Evolutionary conservation across 2,888 invertebrate species (phyloP).

Genomic region (Tortrix viridana): DNA sequence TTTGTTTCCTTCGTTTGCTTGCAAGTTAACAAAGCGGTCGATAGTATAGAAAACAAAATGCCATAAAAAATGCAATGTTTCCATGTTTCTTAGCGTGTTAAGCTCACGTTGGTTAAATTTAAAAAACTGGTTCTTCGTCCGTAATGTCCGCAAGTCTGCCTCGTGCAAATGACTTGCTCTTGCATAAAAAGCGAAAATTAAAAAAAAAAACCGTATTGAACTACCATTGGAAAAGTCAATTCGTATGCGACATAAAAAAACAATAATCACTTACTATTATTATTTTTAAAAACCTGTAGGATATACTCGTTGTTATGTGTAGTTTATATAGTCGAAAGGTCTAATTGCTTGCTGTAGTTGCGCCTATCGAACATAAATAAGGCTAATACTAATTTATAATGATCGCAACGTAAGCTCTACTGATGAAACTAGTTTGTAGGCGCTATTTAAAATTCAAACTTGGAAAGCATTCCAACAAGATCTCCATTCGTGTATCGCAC

Average conservation of each 20-base stretch:
- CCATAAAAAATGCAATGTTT: constrained; percentile 31
- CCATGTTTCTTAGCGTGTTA: constrained; percentile 18
- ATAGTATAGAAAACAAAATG: constrained; percentile 17
- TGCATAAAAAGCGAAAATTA: constrained; percentile 43
- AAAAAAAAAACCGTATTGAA: constrained; percentile 16
- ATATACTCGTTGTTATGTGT: neutral
- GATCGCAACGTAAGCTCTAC: constrained; percentile 5
- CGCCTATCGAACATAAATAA: constrained; percentile 20
- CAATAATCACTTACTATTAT: constrained; percentile 14
- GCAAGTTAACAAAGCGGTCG: constrained; percentile 1
- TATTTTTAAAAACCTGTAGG: neutral
- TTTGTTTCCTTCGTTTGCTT: neutral
- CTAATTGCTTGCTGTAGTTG: constrained; percentile 14
- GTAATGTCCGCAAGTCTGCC: constrained; percentile 76
- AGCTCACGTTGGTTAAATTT: constrained; percentile 49
- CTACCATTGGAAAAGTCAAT: constrained; percentile 20
- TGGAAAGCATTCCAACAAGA: neutral
- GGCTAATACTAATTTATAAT: constrained; percentile 32
- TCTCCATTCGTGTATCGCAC: neutral
- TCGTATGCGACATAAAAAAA: constrained; percentile 17
- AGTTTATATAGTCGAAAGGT: neutral
- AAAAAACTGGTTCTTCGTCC: constrained; percentile 68
- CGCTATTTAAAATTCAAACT: constrained; percentile 4
- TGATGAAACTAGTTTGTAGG: constrained; percentile 17
- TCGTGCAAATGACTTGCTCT: constrained; percentile 63